Evolutionary conservation across 2,888 invertebrate species (phyloP), one percentile per base, ranked within the genome.

Genomic region (Xestia ashworthii): DNA sequence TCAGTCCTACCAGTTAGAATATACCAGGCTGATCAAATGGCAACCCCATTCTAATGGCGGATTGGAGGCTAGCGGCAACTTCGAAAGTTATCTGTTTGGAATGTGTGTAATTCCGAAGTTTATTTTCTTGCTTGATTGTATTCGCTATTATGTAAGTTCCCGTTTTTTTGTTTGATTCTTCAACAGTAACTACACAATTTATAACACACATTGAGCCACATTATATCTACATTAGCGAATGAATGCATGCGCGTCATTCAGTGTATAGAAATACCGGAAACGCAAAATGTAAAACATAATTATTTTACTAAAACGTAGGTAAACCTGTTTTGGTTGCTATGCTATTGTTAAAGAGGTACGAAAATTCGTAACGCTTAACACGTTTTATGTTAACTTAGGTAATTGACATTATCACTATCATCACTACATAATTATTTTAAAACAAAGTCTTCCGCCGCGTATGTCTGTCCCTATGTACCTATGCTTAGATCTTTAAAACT

Each of bases 291-390:
- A 16, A 22, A 22, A 53, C 8, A 53, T 50, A 50, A 32, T 32
- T 32, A 32, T 32, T 32, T 32, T 32, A 32, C 32, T 2, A 71
- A 67, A 6, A 38, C 32, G 6, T 46, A 65, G 32, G 14, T 41
- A 44, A 65, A 25, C 65, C 66, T n/a, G 71, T 14, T 71, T 71
- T 22, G 11, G 5, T 46, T 32, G 32, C 16, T 71, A 68, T 16
- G 46, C 22, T 71, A 66, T 66, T 14, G 32, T 11, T 67, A 44
- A n/a, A 46, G 46, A 46, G n/a, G 6, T 9, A 69, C 46, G 46
- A 38, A 48, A 71, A 48, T 12, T 48, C 19, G 16, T 16, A 38
- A 38, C 32, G 12, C 1, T 8, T 71, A 38, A 25, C 25, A 72
- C 22, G 48, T 48, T 70, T n/a, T n/a, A 70, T 19, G n/a, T n/a